Conservation (phyloP, 2,113 vertebrate genomes). For the Podilymbus podiceps region DNA sequence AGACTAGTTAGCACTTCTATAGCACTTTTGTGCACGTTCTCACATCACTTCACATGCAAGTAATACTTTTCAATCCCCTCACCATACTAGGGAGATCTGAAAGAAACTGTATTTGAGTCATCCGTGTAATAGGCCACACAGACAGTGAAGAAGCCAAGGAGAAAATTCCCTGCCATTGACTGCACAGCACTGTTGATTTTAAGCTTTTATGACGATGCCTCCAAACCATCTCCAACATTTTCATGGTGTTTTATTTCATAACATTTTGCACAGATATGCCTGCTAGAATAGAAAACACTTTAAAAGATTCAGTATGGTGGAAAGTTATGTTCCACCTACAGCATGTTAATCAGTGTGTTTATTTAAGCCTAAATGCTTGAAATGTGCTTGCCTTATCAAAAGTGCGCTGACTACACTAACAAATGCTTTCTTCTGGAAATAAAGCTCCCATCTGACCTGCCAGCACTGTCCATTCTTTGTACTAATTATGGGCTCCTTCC, state of each 20-base stretch:
- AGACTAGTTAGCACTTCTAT: conserved; percentile 47
- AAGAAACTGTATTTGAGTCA: not conserved
- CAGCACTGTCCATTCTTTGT: not conserved
- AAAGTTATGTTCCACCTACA: not conserved
- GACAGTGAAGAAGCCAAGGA: not conserved
- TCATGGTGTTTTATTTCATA: not conserved
- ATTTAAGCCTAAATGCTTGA: conserved; percentile 19
- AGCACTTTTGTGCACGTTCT: not conserved
- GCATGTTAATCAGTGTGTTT: conserved; percentile 22
- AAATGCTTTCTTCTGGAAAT: conserved; percentile 10
- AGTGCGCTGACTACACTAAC: not conserved
- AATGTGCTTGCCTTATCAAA: conserved; percentile 16
- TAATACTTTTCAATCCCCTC: not conserved
- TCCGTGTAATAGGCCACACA: not conserved
- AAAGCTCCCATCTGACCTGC: not conserved
- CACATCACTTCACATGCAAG: not conserved
- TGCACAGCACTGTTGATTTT: not conserved
- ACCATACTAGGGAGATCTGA: not conserved
- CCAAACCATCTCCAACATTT: not conserved
- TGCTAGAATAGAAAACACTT: not conserved
- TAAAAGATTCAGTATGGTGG: not conserved
- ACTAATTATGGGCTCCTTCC: not conserved
- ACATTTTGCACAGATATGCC: not conserved
- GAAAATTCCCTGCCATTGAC: not conserved
- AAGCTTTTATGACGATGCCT: not conserved